These are phyloP conservation scores for Hymenochirus boettgeri DNA, from an alignment of 2,113 vertebrate species.

Conservation along the genomic window DNA sequence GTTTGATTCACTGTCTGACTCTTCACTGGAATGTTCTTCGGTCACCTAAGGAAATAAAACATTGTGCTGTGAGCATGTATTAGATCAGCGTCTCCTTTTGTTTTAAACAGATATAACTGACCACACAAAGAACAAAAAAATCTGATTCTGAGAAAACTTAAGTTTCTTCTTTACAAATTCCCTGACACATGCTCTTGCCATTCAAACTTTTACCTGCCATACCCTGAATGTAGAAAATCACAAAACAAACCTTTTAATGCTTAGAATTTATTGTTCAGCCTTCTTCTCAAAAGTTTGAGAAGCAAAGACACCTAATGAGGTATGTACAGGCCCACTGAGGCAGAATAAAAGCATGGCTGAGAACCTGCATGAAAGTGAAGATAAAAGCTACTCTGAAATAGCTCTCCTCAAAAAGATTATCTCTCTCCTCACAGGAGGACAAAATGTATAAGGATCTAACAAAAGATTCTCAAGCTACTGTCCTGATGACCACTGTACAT, in stretches of 20 bases:
- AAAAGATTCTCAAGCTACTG: slow-evolving; percentile 22
- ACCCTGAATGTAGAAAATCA: not conserved
- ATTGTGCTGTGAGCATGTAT: not conserved
- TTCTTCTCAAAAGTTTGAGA: slow-evolving; percentile 7
- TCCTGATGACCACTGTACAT: slow-evolving; percentile 4
- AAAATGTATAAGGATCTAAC: slow-evolving; percentile 12
- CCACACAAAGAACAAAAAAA: too few relatives aligned
- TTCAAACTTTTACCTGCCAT: not conserved
- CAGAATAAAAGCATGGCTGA: slow-evolving; percentile 6
- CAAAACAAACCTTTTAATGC: not conserved
- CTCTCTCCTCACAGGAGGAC: slow-evolving; percentile 17
- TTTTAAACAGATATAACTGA: not conserved
- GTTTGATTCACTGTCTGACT: slow-evolving; percentile 68
- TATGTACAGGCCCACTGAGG: slow-evolving; percentile 1
- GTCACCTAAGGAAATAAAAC: slow-evolving; percentile 72
- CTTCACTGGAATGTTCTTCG: slow-evolving; percentile 82
- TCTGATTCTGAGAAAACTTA: not conserved
- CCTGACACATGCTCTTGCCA: too few relatives aligned
- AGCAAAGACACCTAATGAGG: slow-evolving; percentile 30
- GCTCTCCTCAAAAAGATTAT: slow-evolving; percentile 26
- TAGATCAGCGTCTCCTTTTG: not conserved
- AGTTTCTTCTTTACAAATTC: not conserved
- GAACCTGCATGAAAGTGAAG: not conserved
- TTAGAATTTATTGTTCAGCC: slow-evolving; percentile 7
- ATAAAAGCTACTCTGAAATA: slow-evolving; percentile 29